A percentile compares a stretch with the other conserved stretches of the same genome.
These are phyloP conservation scores for Hipparchia semele DNA, from an alignment of 2,888 invertebrate genomes.

Conservation along the genomic window DNA sequence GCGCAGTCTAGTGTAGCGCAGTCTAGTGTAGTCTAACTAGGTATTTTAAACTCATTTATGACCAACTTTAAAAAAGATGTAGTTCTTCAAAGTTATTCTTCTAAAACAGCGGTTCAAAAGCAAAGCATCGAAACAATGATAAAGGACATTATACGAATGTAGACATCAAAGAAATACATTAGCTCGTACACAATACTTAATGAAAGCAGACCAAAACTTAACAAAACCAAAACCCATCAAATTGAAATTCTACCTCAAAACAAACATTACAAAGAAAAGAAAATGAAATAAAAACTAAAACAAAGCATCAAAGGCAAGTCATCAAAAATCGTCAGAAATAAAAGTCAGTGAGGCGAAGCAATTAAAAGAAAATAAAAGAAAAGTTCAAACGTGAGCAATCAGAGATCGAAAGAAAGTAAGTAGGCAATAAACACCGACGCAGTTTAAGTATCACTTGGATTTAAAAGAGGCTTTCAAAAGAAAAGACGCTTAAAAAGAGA, in stretches of 20 bases:
- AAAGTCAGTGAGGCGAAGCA: constrained; percentile 1
- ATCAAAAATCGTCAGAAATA: background rate
- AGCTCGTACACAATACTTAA: no score
- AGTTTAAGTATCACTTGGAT: constrained; percentile 13
- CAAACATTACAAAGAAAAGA: background rate
- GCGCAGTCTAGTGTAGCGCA: no score
- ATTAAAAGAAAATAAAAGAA: constrained; percentile 12
- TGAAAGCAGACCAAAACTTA: background rate
- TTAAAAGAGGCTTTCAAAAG: background rate
- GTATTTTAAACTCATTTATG: no score
- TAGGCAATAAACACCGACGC: constrained; percentile 4
- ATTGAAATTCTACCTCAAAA: background rate
- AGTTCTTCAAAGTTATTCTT: no score
- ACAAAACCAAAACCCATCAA: background rate
- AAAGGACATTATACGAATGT: no score
- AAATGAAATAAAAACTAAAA: background rate
- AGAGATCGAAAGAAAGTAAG: constrained; percentile 1
- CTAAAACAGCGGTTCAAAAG: no score
- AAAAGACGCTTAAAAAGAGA: constrained; percentile 2
- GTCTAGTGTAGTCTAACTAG: no score
- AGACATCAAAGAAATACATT: no score
- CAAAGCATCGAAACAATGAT: no score
- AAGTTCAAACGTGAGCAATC: constrained; percentile 8
- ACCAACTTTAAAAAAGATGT: no score
- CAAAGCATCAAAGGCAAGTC: background rate